Evolutionary conservation across 2,888 invertebrate species (phyloP).

Genomic region (Copidosoma aretas): DNA sequence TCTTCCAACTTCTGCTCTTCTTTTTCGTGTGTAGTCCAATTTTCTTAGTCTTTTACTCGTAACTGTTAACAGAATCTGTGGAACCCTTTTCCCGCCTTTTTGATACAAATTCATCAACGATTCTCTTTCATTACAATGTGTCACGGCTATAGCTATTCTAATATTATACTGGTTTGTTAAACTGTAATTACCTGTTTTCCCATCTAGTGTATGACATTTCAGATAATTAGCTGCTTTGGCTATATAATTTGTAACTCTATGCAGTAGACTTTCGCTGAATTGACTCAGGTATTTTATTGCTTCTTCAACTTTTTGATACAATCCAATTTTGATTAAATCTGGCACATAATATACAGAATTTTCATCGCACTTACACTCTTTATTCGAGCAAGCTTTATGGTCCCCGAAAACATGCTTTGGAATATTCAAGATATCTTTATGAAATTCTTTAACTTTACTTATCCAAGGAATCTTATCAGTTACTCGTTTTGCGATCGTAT

Average conservation of each 20-base stretch:
- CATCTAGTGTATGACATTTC: not conserved
- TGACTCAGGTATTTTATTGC: conserved; percentile 26
- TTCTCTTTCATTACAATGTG: conserved; percentile 28
- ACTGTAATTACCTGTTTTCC: conserved; percentile 3
- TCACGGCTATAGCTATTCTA: not conserved
- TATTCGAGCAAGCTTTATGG: too few relatives aligned
- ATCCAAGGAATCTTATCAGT: too few relatives aligned
- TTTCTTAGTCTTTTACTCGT: conserved; percentile 2
- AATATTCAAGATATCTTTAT: too few relatives aligned
- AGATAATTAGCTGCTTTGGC: conserved; percentile 16
- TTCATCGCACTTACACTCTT: too few relatives aligned
- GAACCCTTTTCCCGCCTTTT: not conserved
- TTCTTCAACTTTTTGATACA: too few relatives aligned
- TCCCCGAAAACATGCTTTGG: too few relatives aligned
- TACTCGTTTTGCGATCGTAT: too few relatives aligned
- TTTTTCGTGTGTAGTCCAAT: not conserved
- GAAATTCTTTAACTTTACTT: too few relatives aligned
- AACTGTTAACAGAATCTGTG: not conserved
- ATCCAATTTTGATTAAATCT: too few relatives aligned
- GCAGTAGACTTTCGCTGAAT: conserved; percentile 40
- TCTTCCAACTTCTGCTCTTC: not conserved
- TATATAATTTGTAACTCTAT: conserved; percentile 20
- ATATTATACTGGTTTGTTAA: conserved; percentile 10
- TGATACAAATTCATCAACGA: conserved; percentile 18
- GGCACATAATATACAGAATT: too few relatives aligned